These are phyloP conservation scores for Cynopterus sphinx DNA, from an alignment of 2,797 vertebrate genomes.

Conservation along the genomic window DNA sequence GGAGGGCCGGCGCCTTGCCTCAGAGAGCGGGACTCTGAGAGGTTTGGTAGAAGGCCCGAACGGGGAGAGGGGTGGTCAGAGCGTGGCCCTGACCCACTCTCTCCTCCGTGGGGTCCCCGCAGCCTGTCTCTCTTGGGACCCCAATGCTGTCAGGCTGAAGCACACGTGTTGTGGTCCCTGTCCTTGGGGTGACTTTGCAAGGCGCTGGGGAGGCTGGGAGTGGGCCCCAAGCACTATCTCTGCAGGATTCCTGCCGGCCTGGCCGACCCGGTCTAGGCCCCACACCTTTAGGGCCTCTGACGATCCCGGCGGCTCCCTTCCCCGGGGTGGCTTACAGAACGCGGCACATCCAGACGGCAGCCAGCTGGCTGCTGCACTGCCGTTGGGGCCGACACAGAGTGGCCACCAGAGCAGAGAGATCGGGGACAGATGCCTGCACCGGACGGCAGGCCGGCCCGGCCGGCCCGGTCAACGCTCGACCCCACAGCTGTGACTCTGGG, in stretches of 20 bases:
- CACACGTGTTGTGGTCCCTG: not conserved
- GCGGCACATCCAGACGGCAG: not conserved
- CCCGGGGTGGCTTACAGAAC: not conserved
- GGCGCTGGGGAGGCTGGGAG: not conserved
- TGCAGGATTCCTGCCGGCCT: not conserved
- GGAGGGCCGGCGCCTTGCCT: not conserved
- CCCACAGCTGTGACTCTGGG: no score
- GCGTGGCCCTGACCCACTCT: not conserved
- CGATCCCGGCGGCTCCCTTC: not conserved
- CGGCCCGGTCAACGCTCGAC: not conserved
- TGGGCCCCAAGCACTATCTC: not conserved
- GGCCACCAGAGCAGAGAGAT: not conserved
- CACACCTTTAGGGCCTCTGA: not conserved
- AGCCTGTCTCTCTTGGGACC: not conserved
- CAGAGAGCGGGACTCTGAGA: not conserved
- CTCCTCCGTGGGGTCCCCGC: not conserved
- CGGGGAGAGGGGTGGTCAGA: not conserved
- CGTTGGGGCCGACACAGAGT: no score
- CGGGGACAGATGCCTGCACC: not conserved
- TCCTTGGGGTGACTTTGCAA: not conserved
- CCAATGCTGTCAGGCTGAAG: no score
- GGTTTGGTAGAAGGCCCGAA: not conserved
- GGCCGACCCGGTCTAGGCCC: not conserved
- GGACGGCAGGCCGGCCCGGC: not conserved
- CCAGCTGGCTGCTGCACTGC: not conserved